phyloP scores from a whole-genome alignment of 2,888 invertebrate genomes.

The Tridacna crocea region DNA sequence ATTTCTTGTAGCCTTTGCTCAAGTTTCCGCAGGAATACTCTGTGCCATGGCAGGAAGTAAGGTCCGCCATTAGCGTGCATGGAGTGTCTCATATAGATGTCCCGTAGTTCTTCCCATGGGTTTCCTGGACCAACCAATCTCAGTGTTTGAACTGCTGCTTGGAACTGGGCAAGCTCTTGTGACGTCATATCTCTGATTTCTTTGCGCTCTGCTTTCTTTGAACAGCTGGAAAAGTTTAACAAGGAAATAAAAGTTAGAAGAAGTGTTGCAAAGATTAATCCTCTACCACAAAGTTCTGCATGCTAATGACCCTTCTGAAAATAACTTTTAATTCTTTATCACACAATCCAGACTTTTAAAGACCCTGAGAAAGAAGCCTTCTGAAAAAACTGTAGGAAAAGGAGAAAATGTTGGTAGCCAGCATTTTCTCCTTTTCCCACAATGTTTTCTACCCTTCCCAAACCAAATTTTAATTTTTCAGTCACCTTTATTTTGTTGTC shows the following conservation, averaged over 20 bases:
- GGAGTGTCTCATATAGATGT: constrained; percentile 78
- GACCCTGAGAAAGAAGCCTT: no score
- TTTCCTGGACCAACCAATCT: constrained; percentile 69
- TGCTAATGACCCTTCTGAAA: no score
- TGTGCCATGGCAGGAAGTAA: constrained; percentile 82
- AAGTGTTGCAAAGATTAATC: no score
- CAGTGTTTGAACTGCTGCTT: constrained; percentile 78
- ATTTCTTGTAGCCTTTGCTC: constrained; percentile 80
- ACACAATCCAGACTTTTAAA: no score
- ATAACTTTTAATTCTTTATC: no score
- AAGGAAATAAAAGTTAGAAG: not conserved
- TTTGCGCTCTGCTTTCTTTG: constrained; percentile 72
- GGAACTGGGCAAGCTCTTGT: constrained; percentile 77
- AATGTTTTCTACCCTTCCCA: no score
- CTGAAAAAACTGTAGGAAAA: no score
- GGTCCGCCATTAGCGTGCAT: constrained; percentile 79
- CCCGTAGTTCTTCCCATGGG: constrained; percentile 79
- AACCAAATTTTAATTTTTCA: no score
- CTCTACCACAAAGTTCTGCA: no score
- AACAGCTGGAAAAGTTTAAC: constrained; percentile 67
- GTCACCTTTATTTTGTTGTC: no score
- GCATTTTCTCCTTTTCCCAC: no score
- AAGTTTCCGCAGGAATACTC: constrained; percentile 77
- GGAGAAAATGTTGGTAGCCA: no score
- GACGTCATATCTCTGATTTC: constrained; percentile 81